Conservation (phyloP, 2,797 vertebrate genomes). For the Morelia viridis region DNA sequence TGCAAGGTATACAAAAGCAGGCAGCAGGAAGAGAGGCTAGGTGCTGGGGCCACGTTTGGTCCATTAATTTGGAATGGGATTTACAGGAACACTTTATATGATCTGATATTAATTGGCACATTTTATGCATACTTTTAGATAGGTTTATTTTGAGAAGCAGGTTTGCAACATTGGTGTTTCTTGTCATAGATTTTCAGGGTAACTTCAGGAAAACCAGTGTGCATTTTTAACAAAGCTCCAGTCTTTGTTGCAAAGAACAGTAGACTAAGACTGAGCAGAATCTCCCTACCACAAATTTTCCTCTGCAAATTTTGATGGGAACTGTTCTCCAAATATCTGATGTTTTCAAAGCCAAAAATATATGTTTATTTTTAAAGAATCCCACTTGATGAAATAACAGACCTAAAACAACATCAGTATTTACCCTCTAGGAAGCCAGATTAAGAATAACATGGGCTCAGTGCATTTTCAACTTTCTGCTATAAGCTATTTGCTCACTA, state of each 20-base stretch:
- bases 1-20: neutral
- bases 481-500: rapidly evolving
- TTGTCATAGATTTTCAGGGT: neutral
- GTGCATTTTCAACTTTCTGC: neutral
- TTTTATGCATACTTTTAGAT: neutral
- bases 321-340: neutral
- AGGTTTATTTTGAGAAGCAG: neutral
- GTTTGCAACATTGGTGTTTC: neutral
- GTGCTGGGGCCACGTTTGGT: neutral
- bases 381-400: conserved; percentile 26
- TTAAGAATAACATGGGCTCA: neutral
- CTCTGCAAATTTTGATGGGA: neutral
- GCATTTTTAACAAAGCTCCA: neutral
- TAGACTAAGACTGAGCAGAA: neutral
- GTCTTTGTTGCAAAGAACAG: neutral
- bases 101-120: neutral
- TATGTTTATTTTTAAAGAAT: conserved; percentile 35
- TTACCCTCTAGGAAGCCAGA: neutral
- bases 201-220: neutral
- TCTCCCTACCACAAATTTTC: neutral
- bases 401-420: neutral
- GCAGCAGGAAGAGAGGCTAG: neutral
- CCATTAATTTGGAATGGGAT: neutral
- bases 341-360: conserved; percentile 34
- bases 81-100: neutral